These are phyloP conservation scores for Mya arenaria DNA, from an alignment of 1,140 invertebrate genomes.

Conservation along the genomic window DNA sequence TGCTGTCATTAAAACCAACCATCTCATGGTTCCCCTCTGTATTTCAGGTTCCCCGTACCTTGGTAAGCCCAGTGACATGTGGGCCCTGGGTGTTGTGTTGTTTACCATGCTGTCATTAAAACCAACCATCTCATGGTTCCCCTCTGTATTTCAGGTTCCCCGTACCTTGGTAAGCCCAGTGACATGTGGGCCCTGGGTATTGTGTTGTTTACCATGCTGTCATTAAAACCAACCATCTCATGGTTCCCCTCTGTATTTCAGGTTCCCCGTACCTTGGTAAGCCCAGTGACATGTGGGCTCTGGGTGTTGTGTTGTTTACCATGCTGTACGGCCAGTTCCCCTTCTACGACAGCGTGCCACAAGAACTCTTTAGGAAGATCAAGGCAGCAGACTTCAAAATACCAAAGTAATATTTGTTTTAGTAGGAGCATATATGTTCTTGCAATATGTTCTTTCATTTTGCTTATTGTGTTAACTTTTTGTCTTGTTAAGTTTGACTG, in stretches of 20 bases:
- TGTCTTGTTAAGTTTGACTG: too few relatives aligned
- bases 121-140: too few relatives aligned
- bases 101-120: constrained; percentile 94
- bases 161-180: constrained; percentile 86
- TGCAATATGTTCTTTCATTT: too few relatives aligned
- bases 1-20: too few relatives aligned
- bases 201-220: constrained; percentile 92
- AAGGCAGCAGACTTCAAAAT: constrained; percentile 86
- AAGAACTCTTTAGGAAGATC: constrained; percentile 91
- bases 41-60: constrained; percentile 82
- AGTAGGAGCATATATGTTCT: too few relatives aligned
- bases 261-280: constrained; percentile 84
- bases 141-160: constrained; percentile 80
- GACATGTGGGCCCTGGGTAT: constrained; percentile 94
- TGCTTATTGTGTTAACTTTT: too few relatives aligned
- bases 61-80: constrained; percentile 92
- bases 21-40: too few relatives aligned
- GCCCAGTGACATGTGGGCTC: constrained; percentile 93
- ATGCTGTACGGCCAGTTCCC: constrained; percentile 95
- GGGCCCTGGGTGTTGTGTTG: constrained; percentile 91
- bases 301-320: constrained; percentile 91
- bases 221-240: too few relatives aligned
- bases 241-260: constrained; percentile 65
- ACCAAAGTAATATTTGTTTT: too few relatives aligned
- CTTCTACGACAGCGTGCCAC: constrained; percentile 90